phyloP scores from a whole-genome alignment of 1,140 invertebrate genomes.

The Sinella curviseta region DNA sequence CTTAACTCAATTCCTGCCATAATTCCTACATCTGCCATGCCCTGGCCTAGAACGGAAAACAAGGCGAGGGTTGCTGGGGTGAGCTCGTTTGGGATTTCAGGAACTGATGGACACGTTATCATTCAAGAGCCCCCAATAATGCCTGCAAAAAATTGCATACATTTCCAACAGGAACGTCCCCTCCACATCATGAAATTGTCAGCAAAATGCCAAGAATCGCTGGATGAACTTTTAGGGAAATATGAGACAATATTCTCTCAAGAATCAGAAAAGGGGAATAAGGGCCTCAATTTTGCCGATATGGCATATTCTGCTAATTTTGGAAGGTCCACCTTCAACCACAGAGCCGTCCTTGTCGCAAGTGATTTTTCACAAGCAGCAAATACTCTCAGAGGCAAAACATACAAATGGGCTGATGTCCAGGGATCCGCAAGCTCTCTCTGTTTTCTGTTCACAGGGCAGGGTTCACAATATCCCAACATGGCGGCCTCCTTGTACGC shows the following conservation, averaged over 20 bases:
- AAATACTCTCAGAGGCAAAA: neutral
- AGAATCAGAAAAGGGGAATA: neutral
- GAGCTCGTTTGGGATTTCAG: neutral
- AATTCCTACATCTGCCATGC: neutral
- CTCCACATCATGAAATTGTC: neutral
- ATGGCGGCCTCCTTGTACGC: neutral
- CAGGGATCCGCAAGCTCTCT: neutral
- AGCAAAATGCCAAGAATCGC: neutral
- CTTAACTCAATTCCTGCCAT: neutral
- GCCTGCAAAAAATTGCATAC: neutral
- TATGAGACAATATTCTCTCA: neutral
- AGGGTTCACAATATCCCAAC: conserved; percentile 11
- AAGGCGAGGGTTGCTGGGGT: neutral
- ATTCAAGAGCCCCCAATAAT: neutral
- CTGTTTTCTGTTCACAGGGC: conserved; percentile 21
- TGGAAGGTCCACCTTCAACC: neutral
- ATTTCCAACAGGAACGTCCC: neutral
- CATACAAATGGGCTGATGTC: neutral
- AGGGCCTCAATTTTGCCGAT: neutral
- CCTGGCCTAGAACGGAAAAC: neutral
- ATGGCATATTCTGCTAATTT: neutral
- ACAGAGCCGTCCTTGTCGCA: neutral
- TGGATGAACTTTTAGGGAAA: neutral
- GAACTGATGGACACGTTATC: conserved; percentile 2
- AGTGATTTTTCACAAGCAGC: neutral